Evolutionary conservation across 2,888 invertebrate species (phyloP).

Genomic region (Halocaridina rubra): DNA sequence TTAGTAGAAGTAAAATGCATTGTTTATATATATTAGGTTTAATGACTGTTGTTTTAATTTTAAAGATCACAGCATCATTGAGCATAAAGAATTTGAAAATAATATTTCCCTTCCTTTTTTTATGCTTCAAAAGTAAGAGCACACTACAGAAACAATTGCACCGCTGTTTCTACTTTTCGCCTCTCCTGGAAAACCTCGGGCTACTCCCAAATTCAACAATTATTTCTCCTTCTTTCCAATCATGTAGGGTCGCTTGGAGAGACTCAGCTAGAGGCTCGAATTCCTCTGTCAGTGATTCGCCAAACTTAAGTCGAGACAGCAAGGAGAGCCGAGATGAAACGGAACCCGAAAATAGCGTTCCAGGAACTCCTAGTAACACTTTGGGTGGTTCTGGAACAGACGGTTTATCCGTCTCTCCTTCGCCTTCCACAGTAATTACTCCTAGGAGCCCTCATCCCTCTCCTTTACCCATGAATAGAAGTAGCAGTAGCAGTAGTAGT

Average conservation of each 20-base stretch:
- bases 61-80: too few species aligned
- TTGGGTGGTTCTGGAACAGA: background rate
- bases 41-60: too few species aligned
- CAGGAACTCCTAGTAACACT: constrained; percentile 21
- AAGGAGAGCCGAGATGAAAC: background rate
- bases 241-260: constrained; percentile 45
- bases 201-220: too few species aligned
- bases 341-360: constrained; percentile 7
- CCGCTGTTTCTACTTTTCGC: too few species aligned
- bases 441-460: constrained; percentile 12
- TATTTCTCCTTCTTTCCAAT: background rate
- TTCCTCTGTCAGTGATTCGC: constrained; percentile 52
- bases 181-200: too few species aligned
- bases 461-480: constrained; percentile 31
- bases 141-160: too few species aligned
- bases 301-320: constrained; percentile 33
- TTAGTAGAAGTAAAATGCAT: too few species aligned
- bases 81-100: too few species aligned
- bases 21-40: too few species aligned
- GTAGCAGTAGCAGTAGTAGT: constrained; percentile 48
- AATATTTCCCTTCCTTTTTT: too few species aligned
- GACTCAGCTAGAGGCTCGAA: constrained; percentile 41
- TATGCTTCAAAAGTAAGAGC: too few species aligned
- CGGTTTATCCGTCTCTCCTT: background rate
- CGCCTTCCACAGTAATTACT: background rate